phyloP scores from a whole-genome alignment of 2,113 vertebrate species.

The Struthidea cinerea region DNA sequence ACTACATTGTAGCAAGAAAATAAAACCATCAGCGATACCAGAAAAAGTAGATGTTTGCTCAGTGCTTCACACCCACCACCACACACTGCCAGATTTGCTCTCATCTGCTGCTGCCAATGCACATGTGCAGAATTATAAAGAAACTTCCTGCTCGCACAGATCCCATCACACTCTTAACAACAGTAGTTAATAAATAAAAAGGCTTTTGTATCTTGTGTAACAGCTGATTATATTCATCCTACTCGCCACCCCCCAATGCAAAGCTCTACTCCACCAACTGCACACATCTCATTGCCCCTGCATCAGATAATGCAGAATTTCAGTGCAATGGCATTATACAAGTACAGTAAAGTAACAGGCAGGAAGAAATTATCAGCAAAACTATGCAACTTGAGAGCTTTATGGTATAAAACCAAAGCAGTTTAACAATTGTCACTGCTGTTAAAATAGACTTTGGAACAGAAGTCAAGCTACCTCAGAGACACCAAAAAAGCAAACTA shows the following conservation, averaged over 20 bases:
- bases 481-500: background rate
- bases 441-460: background rate
- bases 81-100: constrained; percentile 34
- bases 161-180: constrained; percentile 51
- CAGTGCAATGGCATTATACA: background rate
- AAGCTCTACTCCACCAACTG: background rate
- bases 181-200: constrained; percentile 61
- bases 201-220: constrained; percentile 56
- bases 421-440: background rate
- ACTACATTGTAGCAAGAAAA: background rate
- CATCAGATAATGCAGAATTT: background rate
- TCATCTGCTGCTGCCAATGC: constrained; percentile 50
- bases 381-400: background rate
- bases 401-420: background rate
- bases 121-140: constrained; percentile 62
- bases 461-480: background rate
- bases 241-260: background rate
- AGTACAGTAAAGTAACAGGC: background rate
- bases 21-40: background rate
- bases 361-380: constrained; percentile 4
- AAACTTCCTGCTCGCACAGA: constrained; percentile 50
- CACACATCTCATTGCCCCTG: background rate
- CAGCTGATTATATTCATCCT: constrained; percentile 24
- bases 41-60: constrained; percentile 13
- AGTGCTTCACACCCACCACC: constrained; percentile 15